A percentile compares a stretch with the other conserved stretches of the same genome.
phyloP scores from a whole-genome alignment of 2,888 invertebrate genomes.

The Hipparchia semele region DNA sequence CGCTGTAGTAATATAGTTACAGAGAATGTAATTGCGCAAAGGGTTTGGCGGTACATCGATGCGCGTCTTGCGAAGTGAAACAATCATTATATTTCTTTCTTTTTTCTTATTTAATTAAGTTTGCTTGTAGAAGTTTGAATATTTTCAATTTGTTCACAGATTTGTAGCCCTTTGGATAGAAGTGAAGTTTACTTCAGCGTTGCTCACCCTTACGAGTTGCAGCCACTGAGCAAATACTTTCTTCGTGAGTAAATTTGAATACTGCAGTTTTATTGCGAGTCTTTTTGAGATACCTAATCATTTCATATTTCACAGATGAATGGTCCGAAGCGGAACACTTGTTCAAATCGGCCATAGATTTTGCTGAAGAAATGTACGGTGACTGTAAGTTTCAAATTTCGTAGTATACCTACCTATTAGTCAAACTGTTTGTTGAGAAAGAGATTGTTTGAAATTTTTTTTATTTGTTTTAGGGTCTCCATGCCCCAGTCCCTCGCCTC shows the following conservation, averaged over 20 bases:
- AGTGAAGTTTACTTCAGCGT: constrained; percentile 9
- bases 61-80: no score
- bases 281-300: background rate
- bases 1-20: no score
- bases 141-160: constrained; percentile 5
- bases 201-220: background rate
- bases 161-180: background rate
- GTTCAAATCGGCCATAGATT: constrained; percentile 3
- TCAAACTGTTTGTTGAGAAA: background rate
- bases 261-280: background rate
- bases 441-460: background rate
- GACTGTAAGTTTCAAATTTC: constrained; percentile 11
- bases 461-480: constrained; percentile 13
- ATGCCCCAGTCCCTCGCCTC: constrained; percentile 2
- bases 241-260: constrained; percentile 2
- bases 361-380: background rate
- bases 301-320: constrained; percentile 13
- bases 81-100: no score
- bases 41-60: no score
- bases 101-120: no score
- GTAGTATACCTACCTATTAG: background rate
- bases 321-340: constrained; percentile 14
- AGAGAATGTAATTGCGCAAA: no score
- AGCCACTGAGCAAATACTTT: constrained; percentile 9
- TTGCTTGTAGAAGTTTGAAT: background rate